Conservation (phyloP, 2,113 vertebrate genomes). For the Syngnathoides biaculeatus region DNA sequence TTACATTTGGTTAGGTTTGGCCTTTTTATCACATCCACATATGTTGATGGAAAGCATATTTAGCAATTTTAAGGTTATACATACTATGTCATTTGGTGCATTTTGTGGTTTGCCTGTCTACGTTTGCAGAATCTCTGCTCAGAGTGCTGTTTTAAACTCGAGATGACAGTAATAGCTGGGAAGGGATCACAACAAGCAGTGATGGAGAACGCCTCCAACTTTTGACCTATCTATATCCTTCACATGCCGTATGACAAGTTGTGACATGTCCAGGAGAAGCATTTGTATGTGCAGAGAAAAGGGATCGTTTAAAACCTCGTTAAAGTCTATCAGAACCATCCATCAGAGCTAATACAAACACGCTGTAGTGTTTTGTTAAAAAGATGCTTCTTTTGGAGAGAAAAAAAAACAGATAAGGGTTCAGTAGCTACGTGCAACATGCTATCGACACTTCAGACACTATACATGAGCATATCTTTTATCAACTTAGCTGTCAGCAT, state of each 20-base stretch:
- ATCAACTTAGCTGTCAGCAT: constrained; percentile 29
- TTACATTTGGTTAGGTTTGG: constrained; percentile 20
- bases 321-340: constrained; percentile 19
- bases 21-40: constrained; percentile 31
- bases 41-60: constrained; percentile 43
- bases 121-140: constrained; percentile 28
- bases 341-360: constrained; percentile 33
- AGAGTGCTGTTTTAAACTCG: constrained; percentile 12
- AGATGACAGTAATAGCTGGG: constrained; percentile 25
- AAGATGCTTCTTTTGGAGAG: constrained; percentile 17
- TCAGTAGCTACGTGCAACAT: constrained; percentile 5
- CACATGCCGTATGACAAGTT: constrained; percentile 20
- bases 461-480: constrained; percentile 21
- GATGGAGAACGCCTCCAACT: constrained; percentile 11
- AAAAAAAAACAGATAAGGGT: constrained; percentile 22
- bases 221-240: constrained; percentile 9
- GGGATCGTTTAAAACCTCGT: not conserved
- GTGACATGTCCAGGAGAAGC: constrained; percentile 12
- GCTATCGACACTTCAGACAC: constrained; percentile 10
- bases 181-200: constrained; percentile 21
- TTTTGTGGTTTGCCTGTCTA: constrained; percentile 33
- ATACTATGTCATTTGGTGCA: constrained; percentile 18
- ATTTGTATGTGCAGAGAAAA: constrained; percentile 1
- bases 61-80: constrained; percentile 27
- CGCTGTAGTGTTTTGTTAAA: constrained; percentile 33